Evolutionary conservation across 1,140 invertebrate species (phyloP), one percentile per base, ranked within the genome.

Genomic region (Ips nitidus): DNA sequence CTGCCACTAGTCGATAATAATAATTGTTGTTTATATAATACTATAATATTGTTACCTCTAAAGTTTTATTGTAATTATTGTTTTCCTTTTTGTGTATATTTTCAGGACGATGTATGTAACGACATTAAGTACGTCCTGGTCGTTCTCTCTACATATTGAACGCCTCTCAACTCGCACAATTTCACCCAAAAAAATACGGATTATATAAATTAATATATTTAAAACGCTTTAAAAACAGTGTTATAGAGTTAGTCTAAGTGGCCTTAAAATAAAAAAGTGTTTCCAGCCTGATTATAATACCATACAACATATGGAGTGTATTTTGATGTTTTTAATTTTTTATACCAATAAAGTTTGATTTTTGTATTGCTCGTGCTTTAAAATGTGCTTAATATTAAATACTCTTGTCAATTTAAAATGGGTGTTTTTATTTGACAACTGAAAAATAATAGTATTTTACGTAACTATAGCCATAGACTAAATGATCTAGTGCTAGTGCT

Each of bases 101-200:
- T 78, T 63, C 79, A 80, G 79, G 75, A 75, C 62, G 76, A 80
- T 52, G 72, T 76, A 59, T 59, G 72, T 59, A 74, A 69, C 47
- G 75, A 80, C 53, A 75, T 80, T 57, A 76, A 77, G 69, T 77
- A 80, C 67, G 71, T 79, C 42, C 75, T 80, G 74, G 75, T 75
- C 62, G 74, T 73, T 53, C 73, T 80, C 58, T 74, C 75, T 66
- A 71, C 75, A 45, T 76, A 75, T 64, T 78, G 77, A 61, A 69
- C 57, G 41, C 22, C 22, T 22, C 22, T 22, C 22, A 41, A 52
- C 72, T 73, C 72, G 71, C 65, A 69, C 71, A 52, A 22, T 22
- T 22, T 22, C 22, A 22, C 22, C 22, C 22, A 22, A 22, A 22
- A 22, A 41, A 40, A 1, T 58, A n/a, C 40, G 41, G 39, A 66